A percentile compares a stretch with the other conserved stretches of the same genome.
These are phyloP conservation scores for Drosophila ustulata DNA, from an alignment of 2,888 invertebrate species.

Conservation along the genomic window DNA sequence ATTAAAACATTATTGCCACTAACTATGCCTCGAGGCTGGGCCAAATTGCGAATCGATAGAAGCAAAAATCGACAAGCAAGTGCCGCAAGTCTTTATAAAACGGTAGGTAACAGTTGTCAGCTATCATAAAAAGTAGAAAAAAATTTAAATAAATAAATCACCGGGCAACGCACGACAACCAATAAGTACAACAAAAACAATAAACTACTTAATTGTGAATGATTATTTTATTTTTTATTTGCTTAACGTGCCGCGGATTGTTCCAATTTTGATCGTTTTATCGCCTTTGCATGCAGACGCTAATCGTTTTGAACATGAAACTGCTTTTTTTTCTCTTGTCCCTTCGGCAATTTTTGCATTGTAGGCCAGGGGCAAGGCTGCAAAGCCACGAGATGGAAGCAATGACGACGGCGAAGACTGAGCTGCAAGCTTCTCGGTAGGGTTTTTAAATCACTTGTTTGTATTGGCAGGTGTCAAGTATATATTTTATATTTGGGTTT, in stretches of 20 bases:
- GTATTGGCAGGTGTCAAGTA: conserved; percentile 50
- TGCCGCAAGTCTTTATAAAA: conserved; percentile 47
- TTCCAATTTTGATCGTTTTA: conserved; percentile 78
- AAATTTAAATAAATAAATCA: conserved; percentile 16
- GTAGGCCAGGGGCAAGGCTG: conserved; percentile 71
- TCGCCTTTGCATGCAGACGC: conserved; percentile 66
- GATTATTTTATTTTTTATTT: conserved; percentile 50
- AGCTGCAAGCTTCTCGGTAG: conserved; percentile 33
- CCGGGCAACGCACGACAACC: conserved; percentile 30
- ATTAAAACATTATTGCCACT: conserved; percentile 72
- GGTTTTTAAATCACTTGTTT: conserved; percentile 19
- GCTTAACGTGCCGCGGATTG: conserved; percentile 57
- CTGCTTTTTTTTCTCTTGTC: conserved; percentile 11
- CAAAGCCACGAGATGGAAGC: conserved; percentile 9
- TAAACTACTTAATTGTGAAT: conserved; percentile 44
- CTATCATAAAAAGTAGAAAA: conserved; percentile 50
- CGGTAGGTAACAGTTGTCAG: conserved; percentile 63
- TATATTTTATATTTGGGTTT: conserved; percentile 24
- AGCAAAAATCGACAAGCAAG: conserved; percentile 47
- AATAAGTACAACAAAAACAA: conserved; percentile 20
- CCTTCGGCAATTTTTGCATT: conserved; percentile 23
- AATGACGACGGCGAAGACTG: not conserved
- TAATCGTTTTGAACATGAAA: conserved; percentile 75
- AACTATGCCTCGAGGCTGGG: conserved; percentile 70
- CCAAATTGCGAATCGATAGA: conserved; percentile 43